Evolutionary conservation across 2,797 vertebrate genomes (phyloP).

Genomic region (Anguilla marmorata): DNA sequence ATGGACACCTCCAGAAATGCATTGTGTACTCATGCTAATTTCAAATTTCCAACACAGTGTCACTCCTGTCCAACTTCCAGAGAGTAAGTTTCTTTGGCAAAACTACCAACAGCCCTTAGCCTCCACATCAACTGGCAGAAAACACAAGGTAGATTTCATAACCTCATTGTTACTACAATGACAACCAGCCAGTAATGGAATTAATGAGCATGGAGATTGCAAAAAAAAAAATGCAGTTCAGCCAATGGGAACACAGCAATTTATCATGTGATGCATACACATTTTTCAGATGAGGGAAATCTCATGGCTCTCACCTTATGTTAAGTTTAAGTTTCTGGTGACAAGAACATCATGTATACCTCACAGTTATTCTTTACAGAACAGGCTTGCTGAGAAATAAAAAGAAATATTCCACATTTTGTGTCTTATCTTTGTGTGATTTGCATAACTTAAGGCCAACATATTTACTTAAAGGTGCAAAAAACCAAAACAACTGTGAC

Average conservation of each 20-base stretch:
- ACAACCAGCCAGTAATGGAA: slow-evolving; percentile 12
- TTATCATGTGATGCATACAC: background rate
- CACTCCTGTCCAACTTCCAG: background rate
- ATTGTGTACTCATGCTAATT: background rate
- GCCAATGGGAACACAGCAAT: background rate
- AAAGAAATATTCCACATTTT: background rate
- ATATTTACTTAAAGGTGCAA: too few species aligned
- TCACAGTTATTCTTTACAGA: background rate
- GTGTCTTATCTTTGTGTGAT: background rate
- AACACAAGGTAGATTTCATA: slow-evolving; percentile 17
- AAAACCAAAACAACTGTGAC: background rate
- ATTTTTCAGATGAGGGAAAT: background rate
- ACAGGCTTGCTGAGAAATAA: background rate
- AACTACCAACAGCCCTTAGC: slow-evolving; percentile 14
- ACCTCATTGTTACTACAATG: background rate
- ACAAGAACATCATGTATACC: background rate
- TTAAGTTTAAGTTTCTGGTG: background rate
- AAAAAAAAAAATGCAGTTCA: background rate
- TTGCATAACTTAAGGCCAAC: background rate
- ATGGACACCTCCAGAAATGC: background rate
- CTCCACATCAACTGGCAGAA: background rate
- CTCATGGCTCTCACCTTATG: background rate
- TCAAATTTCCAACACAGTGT: background rate
- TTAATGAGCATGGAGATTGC: slow-evolving; percentile 8
- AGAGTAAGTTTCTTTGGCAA: slow-evolving; percentile 25